These are phyloP conservation scores for Agrilus biguttatus DNA, from an alignment of 2,888 invertebrate genomes.

Conservation along the genomic window DNA sequence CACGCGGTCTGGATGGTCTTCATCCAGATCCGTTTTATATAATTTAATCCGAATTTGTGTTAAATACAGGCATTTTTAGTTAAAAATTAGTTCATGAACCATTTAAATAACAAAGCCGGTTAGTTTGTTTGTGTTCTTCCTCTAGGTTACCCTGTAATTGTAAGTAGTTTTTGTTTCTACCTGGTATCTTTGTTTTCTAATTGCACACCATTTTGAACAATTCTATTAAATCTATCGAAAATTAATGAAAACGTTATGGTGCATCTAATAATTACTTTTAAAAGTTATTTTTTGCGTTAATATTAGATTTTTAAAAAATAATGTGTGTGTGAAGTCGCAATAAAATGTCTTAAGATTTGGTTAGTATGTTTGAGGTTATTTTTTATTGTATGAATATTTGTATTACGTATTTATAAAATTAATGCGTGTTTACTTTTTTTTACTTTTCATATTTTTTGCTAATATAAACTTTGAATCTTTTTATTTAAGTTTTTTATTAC, in stretches of 20 bases:
- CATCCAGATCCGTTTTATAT: conserved; percentile 4
- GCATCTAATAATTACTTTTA: no score
- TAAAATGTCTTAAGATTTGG: neutral
- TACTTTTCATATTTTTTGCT: neutral
- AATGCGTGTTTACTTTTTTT: no score
- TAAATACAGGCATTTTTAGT: conserved; percentile 8
- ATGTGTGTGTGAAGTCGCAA: no score
- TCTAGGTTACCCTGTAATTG: neutral
- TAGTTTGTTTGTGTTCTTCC: conserved; percentile 3
- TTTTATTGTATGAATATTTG: neutral
- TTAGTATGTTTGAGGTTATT: neutral
- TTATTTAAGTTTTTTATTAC: conserved; percentile 2
- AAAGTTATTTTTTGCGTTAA: neutral
- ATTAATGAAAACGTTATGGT: conserved; percentile 1
- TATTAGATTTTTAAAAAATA: no score
- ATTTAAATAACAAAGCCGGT: conserved; percentile 3
- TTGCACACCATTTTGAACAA: conserved; percentile 13
- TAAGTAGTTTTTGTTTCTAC: conserved; percentile 3
- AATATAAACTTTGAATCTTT: neutral
- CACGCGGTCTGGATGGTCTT: conserved; percentile 10
- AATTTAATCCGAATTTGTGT: conserved; percentile 6
- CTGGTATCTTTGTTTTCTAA: conserved; percentile 9
- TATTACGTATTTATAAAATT: no score
- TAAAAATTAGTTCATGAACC: conserved; percentile 5
- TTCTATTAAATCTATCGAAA: neutral